Conservation (phyloP, 2,797 vertebrate species). For the Typhlichthys eigenmanni region DNA sequence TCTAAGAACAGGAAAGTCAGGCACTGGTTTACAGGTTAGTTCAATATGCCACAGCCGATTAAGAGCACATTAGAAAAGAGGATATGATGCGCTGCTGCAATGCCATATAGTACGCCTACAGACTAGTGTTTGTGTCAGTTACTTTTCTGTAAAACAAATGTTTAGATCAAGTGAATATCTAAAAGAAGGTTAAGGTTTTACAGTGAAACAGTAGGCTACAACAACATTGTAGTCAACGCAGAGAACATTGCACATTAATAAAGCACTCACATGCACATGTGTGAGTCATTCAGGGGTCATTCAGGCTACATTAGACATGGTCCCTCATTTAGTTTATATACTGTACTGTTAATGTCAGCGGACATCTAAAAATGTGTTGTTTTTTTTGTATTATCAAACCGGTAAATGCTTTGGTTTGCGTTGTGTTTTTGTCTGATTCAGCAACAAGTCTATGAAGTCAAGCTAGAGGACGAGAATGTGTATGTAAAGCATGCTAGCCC, state of each 20-base stretch:
- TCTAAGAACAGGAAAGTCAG: constrained; percentile 74
- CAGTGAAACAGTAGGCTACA: too few species aligned
- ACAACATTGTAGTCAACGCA: too few species aligned
- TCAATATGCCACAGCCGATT: background rate
- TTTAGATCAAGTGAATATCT: too few species aligned
- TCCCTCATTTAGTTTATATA: too few species aligned
- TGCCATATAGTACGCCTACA: background rate
- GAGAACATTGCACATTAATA: too few species aligned
- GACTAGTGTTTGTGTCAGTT: background rate
- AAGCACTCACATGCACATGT: too few species aligned
- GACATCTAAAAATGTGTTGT: background rate
- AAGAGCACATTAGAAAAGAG: too few species aligned
- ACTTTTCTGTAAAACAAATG: background rate
- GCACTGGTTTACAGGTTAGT: constrained; percentile 72
- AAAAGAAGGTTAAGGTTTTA: too few species aligned
- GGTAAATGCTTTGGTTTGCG: constrained; percentile 15
- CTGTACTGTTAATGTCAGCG: too few species aligned
- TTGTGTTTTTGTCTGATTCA: constrained; percentile 41
- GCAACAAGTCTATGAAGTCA: constrained; percentile 79
- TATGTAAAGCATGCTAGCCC: constrained; percentile 68
- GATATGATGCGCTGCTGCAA: background rate
- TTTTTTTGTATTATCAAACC: constrained; percentile 16
- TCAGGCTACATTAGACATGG: too few species aligned
- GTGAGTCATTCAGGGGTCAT: too few species aligned
- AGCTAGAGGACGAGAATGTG: constrained; percentile 70